Conservation (phyloP, 2,888 invertebrate species). For the Lepidocyrtinus sp. region DNA sequence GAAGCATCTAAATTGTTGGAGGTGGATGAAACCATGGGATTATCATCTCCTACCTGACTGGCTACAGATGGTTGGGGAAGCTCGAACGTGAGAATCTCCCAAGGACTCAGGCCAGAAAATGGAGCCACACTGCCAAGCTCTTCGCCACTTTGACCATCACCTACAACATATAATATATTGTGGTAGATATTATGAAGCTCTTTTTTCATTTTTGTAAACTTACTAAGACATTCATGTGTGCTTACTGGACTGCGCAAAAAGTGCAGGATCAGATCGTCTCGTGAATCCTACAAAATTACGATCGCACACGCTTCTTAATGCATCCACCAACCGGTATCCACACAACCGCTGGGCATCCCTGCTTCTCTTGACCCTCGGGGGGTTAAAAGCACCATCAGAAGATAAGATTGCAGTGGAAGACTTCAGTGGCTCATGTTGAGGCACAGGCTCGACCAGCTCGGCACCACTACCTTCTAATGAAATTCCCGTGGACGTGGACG, state of each 20-base stretch:
- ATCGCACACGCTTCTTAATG: slow-evolving; percentile 46
- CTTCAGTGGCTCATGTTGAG: neutral
- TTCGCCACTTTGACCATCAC: slow-evolving; percentile 31
- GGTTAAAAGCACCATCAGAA: too few relatives aligned
- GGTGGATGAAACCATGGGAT: neutral
- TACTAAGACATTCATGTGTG: neutral
- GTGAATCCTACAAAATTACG: slow-evolving; percentile 34
- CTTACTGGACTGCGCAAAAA: neutral
- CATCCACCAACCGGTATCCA: slow-evolving; percentile 54
- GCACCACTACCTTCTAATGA: neutral
- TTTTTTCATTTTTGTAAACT: too few relatives aligned
- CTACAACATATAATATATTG: neutral
- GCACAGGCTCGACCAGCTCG: neutral
- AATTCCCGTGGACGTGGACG: neutral
- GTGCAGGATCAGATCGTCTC: slow-evolving; percentile 54
- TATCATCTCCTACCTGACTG: slow-evolving; percentile 1
- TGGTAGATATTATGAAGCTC: too few relatives aligned
- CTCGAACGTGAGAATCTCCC: slow-evolving; percentile 7
- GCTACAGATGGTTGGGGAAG: neutral
- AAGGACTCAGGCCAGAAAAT: neutral
- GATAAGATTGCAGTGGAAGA: too few relatives aligned
- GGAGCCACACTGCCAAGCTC: neutral
- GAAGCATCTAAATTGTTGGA: neutral
- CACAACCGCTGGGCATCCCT: slow-evolving; percentile 45
- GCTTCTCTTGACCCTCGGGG: slow-evolving; percentile 20